A percentile compares a stretch with the other conserved stretches of the same genome.
Conservation (phyloP, 2,888 invertebrate genomes). For the Calameuta pallipes region DNA sequence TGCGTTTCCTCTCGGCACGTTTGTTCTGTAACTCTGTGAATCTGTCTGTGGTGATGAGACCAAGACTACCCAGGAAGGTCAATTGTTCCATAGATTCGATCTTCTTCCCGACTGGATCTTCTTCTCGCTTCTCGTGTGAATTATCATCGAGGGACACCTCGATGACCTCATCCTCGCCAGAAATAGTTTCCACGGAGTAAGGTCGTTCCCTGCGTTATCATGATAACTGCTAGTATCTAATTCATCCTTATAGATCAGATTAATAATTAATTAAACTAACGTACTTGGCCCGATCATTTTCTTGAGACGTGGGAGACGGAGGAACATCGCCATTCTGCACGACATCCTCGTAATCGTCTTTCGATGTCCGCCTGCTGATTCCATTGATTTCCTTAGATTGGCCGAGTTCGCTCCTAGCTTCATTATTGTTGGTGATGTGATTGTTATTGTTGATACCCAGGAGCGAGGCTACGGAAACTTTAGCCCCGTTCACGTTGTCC, state of each 20-base stretch:
- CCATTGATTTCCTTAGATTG: slow-evolving; percentile 37
- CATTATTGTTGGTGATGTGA: slow-evolving; percentile 50
- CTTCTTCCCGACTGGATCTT: slow-evolving; percentile 18
- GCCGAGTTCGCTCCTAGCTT: slow-evolving; percentile 31
- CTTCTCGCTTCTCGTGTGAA: slow-evolving; percentile 39
- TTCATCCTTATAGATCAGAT: not conserved
- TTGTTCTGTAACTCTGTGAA: slow-evolving; percentile 69
- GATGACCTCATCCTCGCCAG: slow-evolving; percentile 53
- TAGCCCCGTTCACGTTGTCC: slow-evolving; percentile 53
- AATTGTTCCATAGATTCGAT: slow-evolving; percentile 48
- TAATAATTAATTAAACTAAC: slow-evolving; percentile 19
- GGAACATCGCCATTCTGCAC: slow-evolving; percentile 51
- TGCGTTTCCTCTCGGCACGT: slow-evolving; percentile 68
- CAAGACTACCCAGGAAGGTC: slow-evolving; percentile 65
- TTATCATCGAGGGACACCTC: slow-evolving; percentile 51
- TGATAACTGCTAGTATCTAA: slow-evolving; percentile 4
- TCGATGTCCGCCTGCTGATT: slow-evolving; percentile 41
- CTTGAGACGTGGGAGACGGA: slow-evolving; percentile 34
- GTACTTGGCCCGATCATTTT: slow-evolving; percentile 45
- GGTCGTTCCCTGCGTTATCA: slow-evolving; percentile 40
- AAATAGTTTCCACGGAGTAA: slow-evolving; percentile 52
- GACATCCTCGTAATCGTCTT: slow-evolving; percentile 55
- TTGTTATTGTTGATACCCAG: slow-evolving; percentile 58
- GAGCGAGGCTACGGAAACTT: slow-evolving; percentile 54
- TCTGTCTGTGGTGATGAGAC: slow-evolving; percentile 67